These are phyloP conservation scores for Eleutherodactylus coqui DNA, from an alignment of 2,797 vertebrate genomes.

Conservation along the genomic window DNA sequence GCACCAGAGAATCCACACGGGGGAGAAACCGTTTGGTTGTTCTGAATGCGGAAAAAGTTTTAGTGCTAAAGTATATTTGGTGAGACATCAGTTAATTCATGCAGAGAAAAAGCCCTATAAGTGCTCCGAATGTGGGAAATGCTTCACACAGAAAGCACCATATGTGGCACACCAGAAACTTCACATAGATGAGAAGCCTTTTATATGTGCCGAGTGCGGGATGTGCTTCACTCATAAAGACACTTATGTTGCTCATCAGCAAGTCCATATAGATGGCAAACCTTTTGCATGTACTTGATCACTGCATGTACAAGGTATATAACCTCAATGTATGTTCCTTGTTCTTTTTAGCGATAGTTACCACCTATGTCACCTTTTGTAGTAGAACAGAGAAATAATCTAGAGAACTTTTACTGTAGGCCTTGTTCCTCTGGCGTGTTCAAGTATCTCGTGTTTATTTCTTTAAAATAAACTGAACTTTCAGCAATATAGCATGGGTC, in stretches of 20 bases:
- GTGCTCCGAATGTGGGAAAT: conserved; percentile 50
- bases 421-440: conserved; percentile 20
- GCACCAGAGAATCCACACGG: conserved; percentile 67
- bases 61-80: conserved; percentile 41
- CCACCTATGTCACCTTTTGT: conserved; percentile 49
- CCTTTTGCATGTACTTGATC: conserved; percentile 39
- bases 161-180: conserved; percentile 42
- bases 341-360: conserved; percentile 29
- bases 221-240: conserved; percentile 43
- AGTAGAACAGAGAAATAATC: conserved; percentile 42
- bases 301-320: conserved; percentile 41
- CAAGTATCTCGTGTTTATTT: conserved; percentile 29
- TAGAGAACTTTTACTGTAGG: conserved; percentile 28
- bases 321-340: conserved; percentile 34
- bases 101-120: conserved; percentile 46
- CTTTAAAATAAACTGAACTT: conserved; percentile 30
- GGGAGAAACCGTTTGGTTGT: conserved; percentile 48
- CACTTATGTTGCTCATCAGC: conserved; percentile 14
- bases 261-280: conserved; percentile 16
- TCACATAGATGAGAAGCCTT: conserved; percentile 66
- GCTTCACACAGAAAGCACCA: conserved; percentile 49
- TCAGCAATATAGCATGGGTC: conserved; percentile 8
- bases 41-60: conserved; percentile 54
- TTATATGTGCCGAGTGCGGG: conserved; percentile 46
- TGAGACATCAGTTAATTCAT: conserved; percentile 49